Evolutionary conservation across 1,140 invertebrate species (phyloP), one percentile per base, ranked within the genome.

Genomic region (Drosophila elegans): DNA sequence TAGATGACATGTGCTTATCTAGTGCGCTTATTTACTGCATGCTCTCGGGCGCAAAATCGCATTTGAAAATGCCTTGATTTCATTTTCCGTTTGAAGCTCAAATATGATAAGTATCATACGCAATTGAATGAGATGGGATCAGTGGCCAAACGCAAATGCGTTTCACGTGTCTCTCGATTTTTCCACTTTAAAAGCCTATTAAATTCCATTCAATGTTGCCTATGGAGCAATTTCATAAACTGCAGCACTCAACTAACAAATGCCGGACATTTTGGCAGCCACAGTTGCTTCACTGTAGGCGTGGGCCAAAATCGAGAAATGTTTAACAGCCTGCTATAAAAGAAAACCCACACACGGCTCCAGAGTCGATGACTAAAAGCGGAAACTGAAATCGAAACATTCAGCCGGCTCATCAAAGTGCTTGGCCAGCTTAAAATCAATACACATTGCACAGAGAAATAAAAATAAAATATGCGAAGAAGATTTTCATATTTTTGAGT

Each of bases 251-350:
- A 48, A 48, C 53, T 55, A 46, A 76, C 76, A 71, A 81, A 64
- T 44, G 27, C 27, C 67, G 45, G 61, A 60, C 44, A 54, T 75
- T 53, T 74, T 64, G 48, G 25, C 5, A 11, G 36, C 4, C 21
- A 6, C 39, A 13, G 27, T 7, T 45, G 41, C 34, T 10, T 41
- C 21, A 32, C 61, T 38, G 27, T 11, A 12, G 12, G n/a, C 12
- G 4, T 6, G 32, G 25, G 63, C 56, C 32, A 62, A 76, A 41
- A 53, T 16, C 53, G 25, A 52, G 34, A 42, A 55, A 39, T 63
- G 29, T 12, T 82, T 83, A 83, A 82, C 54, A 79, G 69, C 80
- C 68, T 63, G 62, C 54, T 52, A 52, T 80, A 80, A 81, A 81
- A 71, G 16, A 56, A 41, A 7, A 34, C 34, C 56, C 44, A 57